A percentile compares a stretch with the other conserved stretches of the same genome.
These are phyloP conservation scores for Papilio elwesi DNA, from an alignment of 2,888 invertebrate species.

Conservation along the genomic window DNA sequence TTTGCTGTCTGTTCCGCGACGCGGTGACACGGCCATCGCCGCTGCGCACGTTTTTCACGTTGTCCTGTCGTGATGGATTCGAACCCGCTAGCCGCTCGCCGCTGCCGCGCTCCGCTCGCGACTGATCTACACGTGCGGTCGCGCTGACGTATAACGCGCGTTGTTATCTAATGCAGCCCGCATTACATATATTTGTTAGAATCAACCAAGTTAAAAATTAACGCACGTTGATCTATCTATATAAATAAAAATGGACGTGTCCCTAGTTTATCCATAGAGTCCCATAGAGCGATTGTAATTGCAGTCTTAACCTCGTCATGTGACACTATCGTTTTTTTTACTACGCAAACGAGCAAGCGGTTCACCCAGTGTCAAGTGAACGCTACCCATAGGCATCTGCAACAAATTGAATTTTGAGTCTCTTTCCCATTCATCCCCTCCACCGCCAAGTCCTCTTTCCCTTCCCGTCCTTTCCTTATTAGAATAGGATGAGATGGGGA, in stretches of 20 bases:
- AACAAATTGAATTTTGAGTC: too few relatives aligned
- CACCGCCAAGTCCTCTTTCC: too few relatives aligned
- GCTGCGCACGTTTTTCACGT: slow-evolving; percentile 53
- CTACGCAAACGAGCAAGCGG: too few relatives aligned
- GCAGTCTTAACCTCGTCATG: too few relatives aligned
- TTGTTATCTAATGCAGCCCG: slow-evolving; percentile 26
- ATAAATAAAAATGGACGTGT: too few relatives aligned
- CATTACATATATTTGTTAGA: slow-evolving; percentile 4
- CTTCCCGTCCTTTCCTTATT: too few relatives aligned
- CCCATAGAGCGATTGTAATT: too few relatives aligned
- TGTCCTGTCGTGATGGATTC: slow-evolving; percentile 13
- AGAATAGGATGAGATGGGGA: too few relatives aligned
- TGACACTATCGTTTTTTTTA: too few relatives aligned
- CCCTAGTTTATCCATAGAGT: background rate
- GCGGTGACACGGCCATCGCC: slow-evolving; percentile 52
- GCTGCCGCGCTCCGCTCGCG: slow-evolving; percentile 16
- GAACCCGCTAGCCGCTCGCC: slow-evolving; percentile 8
- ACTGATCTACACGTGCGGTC: slow-evolving; percentile 49
- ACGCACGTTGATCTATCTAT: background rate
- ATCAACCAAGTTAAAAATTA: slow-evolving; percentile 28
- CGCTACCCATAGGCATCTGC: too few relatives aligned
- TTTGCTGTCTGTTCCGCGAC: slow-evolving; percentile 44
- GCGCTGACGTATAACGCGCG: slow-evolving; percentile 40
- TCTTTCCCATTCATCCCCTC: too few relatives aligned
- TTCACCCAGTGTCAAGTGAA: too few relatives aligned